Conservation (phyloP, 1,140 invertebrate species). For the Drosophila tsacasi region DNA sequence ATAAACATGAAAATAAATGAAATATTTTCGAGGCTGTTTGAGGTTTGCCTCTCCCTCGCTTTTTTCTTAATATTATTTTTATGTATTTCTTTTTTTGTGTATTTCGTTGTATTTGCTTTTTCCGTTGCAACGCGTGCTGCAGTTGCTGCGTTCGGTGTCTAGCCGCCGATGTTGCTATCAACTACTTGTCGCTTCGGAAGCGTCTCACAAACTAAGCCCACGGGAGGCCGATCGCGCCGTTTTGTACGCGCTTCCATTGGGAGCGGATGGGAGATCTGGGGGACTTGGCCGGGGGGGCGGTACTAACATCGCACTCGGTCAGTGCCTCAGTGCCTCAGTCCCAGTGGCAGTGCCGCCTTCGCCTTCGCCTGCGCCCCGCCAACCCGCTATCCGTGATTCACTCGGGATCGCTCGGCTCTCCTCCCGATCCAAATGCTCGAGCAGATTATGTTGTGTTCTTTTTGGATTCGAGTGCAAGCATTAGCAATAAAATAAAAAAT, state of each 20-base stretch:
- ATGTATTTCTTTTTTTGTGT: background rate
- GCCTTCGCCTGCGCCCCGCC: background rate
- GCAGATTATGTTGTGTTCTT: slow-evolving; percentile 42
- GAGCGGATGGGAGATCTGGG: slow-evolving; percentile 6
- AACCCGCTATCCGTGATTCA: slow-evolving; percentile 26
- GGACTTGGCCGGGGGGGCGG: background rate
- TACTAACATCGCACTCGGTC: slow-evolving; percentile 44
- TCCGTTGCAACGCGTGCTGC: slow-evolving; percentile 29
- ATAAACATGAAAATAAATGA: slow-evolving; percentile 58
- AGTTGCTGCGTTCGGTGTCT: slow-evolving; percentile 28
- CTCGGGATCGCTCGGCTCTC: slow-evolving; percentile 56
- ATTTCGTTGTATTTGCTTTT: slow-evolving; percentile 13
- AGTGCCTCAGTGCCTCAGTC: slow-evolving; percentile 31
- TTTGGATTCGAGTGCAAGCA: slow-evolving; percentile 48
- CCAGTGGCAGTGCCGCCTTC: background rate
- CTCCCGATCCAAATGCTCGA: slow-evolving; percentile 61
- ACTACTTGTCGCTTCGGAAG: slow-evolving; percentile 77
- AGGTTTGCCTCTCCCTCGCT: slow-evolving; percentile 10
- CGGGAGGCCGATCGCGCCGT: slow-evolving; percentile 75
- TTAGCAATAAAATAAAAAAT: slow-evolving; percentile 27
- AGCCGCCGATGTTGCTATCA: slow-evolving; percentile 59
- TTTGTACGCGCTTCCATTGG: slow-evolving; percentile 57
- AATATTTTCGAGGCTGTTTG: slow-evolving; percentile 24
- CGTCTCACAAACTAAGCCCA: slow-evolving; percentile 83
- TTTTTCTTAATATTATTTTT: slow-evolving; percentile 16